These are phyloP conservation scores for Parauchenoglanis punctatus DNA, from an alignment of 2,797 vertebrate genomes.

Conservation along the genomic window DNA sequence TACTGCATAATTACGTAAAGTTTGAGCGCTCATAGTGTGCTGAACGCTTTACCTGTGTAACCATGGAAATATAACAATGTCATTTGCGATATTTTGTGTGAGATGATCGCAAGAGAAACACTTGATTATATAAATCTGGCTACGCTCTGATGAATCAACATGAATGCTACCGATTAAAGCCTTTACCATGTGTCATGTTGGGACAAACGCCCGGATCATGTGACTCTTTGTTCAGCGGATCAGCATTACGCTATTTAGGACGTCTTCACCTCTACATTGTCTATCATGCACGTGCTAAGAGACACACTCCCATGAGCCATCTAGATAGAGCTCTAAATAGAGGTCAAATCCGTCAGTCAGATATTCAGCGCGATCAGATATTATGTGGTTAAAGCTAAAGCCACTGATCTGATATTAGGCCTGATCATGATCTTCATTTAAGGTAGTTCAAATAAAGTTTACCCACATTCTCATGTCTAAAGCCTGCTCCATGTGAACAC, in stretches of 20 bases:
- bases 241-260: neutral
- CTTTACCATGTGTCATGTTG: too few relatives aligned
- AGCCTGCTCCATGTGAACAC: neutral
- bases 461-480: neutral
- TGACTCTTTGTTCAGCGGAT: neutral
- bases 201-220: neutral
- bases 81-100: neutral
- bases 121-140: conserved; percentile 21
- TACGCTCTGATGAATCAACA: neutral
- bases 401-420: neutral
- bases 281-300: too few relatives aligned
- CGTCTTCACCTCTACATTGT: neutral
- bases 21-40: neutral
- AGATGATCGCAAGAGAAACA: neutral
- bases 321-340: neutral
- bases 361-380: neutral
- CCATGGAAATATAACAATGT: neutral
- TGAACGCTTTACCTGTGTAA: neutral
- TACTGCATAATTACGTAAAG: neutral
- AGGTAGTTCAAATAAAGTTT: neutral
- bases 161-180: neutral
- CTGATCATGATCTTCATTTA: neutral
- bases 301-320: neutral
- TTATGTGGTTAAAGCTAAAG: neutral
- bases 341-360: neutral